phyloP scores from a whole-genome alignment of 2,113 vertebrate species.

The Tetrao urogallus region DNA sequence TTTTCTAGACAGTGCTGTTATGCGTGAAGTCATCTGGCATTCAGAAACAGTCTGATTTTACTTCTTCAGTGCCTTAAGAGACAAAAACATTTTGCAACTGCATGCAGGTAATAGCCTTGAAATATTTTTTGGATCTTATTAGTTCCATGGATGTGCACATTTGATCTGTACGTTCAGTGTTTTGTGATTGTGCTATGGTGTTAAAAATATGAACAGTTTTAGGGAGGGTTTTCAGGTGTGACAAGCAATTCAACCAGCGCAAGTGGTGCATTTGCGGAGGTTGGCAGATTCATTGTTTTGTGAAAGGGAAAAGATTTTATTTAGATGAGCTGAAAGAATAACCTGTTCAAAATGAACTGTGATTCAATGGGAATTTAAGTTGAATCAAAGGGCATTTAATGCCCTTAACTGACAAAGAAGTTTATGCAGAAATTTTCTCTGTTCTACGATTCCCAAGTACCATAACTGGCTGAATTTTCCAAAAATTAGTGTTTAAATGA shows the following conservation, averaged over 20 bases:
- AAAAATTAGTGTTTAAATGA: neutral
- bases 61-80: neutral
- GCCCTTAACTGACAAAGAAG: neutral
- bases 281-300: neutral
- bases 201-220: neutral
- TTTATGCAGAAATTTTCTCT: neutral
- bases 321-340: neutral
- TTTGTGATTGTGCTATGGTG: neutral
- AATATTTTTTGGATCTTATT: rapidly evolving
- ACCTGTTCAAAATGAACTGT: neutral
- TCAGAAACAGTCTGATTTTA: neutral
- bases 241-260: neutral
- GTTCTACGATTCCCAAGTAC: neutral
- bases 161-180: neutral
- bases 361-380: conserved; percentile 1
- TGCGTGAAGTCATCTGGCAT: neutral
- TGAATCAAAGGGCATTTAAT: neutral
- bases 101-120: neutral
- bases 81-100: neutral
- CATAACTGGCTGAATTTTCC: neutral
- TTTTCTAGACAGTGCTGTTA: neutral
- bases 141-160: neutral
- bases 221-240: neutral
- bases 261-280: neutral
- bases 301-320: neutral